Percentiles rank a stretch among this genome's conserved stretches.
Conservation (phyloP, 2,113 vertebrate genomes). For the Eleginops maclovinus region DNA sequence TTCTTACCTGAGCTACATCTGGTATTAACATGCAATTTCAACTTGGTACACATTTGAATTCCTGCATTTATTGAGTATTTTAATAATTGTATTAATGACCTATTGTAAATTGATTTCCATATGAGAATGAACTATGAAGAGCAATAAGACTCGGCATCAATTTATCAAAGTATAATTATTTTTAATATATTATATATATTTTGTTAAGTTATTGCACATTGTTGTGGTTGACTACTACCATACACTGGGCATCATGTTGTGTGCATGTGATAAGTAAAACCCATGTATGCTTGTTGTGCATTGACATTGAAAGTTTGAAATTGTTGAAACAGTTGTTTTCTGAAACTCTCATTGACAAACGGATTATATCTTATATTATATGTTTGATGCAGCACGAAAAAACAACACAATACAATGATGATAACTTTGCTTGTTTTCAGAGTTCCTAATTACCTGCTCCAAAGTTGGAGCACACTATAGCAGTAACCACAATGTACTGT, state of each 20-base stretch:
- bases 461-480: background rate
- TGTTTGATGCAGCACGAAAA: background rate
- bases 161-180: background rate
- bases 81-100: background rate
- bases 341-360: background rate
- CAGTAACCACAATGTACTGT: constrained; percentile 26
- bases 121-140: background rate
- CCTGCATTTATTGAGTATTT: background rate
- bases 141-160: background rate
- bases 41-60: background rate
- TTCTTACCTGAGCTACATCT: background rate
- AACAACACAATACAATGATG: constrained; percentile 20
- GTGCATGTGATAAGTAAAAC: background rate
- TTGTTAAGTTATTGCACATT: background rate
- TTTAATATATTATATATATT: background rate
- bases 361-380: background rate
- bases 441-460: constrained; percentile 36
- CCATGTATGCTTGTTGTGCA: background rate
- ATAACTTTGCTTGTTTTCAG: constrained; percentile 8
- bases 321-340: background rate
- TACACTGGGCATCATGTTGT: background rate
- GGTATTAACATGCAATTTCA: background rate
- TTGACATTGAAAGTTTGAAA: background rate
- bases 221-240: background rate
- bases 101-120: background rate